Base-by-base conservation (phyloP, 2,113 vertebrate species). In the Turnix velox region DNA sequence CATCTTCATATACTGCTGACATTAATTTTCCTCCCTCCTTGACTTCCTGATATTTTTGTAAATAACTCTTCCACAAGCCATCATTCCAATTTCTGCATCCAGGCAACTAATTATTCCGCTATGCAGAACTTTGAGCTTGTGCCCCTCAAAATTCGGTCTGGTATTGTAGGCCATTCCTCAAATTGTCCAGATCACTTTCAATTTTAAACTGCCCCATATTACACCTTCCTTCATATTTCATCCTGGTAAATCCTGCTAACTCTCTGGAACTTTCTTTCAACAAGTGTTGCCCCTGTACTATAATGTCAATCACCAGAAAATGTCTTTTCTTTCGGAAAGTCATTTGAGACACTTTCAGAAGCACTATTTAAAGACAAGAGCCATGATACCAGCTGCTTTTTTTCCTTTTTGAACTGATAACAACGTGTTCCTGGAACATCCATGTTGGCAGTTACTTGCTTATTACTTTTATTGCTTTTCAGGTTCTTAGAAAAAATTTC, bases 221-320 rank as follows among this genome's bases (percentile, higher is more conserved):
- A 4, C 9, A 63, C 11, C 6, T 79, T 49, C 55, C 23, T 65
- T 14, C 30, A 4, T 76, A 40, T 67, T 86, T 94, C 11, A 76
- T n/a, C 5, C 1, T 2, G 0, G 12, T 1, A 6, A 40, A 30
- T 27, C 18, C 13, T 74, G 14, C 16, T 61, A 59, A 59, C 4
- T 19, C 17, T 42, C 51, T 54, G 49, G n/a, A 79, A 66, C 42
- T 40, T 81, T 46, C 18, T 35, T 16, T 25, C 35, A 42, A 10
- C 2, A 45, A 42, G 6, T n/a, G 4, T 37, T 76, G 15, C 14
- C 8, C 55, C 35, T 30, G 8, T 35, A 10, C 37, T 61, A 16
- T 18, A 43, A 85, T 48, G 17, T 2, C 11, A 55, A 51, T 57
- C 40, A 80, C 37, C 8, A 46, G n/a, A 63, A 88, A 86, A 68